These are phyloP conservation scores for Lucilia cuprina DNA, from an alignment of 1,140 invertebrate species.

Conservation along the genomic window DNA sequence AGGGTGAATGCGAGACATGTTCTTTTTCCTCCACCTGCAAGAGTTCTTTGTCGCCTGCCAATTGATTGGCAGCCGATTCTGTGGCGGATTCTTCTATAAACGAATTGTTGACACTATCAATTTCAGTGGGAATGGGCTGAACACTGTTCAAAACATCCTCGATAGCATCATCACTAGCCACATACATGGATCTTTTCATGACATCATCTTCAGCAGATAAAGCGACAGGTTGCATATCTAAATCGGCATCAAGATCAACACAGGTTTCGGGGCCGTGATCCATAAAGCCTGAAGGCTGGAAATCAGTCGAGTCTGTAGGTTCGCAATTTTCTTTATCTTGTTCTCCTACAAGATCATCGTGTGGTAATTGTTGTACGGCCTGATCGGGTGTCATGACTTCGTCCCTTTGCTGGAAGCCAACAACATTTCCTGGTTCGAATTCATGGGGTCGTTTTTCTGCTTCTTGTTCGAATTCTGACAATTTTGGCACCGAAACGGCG, in stretches of 20 bases:
- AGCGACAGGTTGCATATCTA: neutral
- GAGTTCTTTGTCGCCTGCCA: conserved; percentile 31
- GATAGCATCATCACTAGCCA: conserved; percentile 42
- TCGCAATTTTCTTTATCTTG: neutral
- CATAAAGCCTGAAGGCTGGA: conserved; percentile 38
- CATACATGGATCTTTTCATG: conserved; percentile 53
- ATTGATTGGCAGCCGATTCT: neutral
- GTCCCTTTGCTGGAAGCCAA: neutral
- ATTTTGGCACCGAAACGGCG: conserved; percentile 49
- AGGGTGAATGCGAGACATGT: conserved; percentile 52
- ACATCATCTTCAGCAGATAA: conserved; percentile 40
- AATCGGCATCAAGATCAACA: conserved; percentile 50
- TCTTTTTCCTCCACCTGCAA: conserved; percentile 57
- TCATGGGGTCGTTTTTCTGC: conserved; percentile 54
- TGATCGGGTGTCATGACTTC: conserved; percentile 9
- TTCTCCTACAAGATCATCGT: neutral
- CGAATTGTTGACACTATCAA: conserved; percentile 38
- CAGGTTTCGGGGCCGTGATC: conserved; percentile 57
- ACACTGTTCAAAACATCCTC: conserved; percentile 58
- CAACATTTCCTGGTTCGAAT: conserved; percentile 48
- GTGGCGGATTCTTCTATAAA: conserved; percentile 31
- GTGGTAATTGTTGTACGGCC: neutral
- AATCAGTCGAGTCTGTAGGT: conserved; percentile 37
- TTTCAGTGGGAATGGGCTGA: conserved; percentile 47
- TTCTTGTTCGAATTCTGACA: conserved; percentile 50